These are phyloP conservation scores for Poeciliopsis presidionis DNA, from an alignment of 2,797 vertebrate species.

Conservation along the genomic window DNA sequence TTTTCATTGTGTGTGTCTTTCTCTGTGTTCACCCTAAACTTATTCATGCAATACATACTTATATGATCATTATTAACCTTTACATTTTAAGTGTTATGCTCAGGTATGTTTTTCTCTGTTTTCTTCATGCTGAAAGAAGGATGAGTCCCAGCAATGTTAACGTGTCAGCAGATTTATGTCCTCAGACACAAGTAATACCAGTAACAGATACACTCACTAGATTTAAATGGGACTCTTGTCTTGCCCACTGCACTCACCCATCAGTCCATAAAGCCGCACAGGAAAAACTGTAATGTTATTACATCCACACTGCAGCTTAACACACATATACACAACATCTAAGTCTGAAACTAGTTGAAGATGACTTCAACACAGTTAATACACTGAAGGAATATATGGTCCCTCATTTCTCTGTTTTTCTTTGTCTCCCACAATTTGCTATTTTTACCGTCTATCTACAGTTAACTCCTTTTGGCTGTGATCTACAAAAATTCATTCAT, in stretches of 20 bases:
- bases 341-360: conserved; percentile 83
- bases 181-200: conserved; percentile 8
- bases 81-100: neutral
- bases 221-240: conserved; percentile 91
- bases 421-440: conserved; percentile 22
- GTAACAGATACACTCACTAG: conserved; percentile 14
- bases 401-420: neutral
- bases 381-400: conserved; percentile 63
- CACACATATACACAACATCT: conserved; percentile 24
- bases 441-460: conserved; percentile 29
- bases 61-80: neutral
- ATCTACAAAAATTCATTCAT: conserved; percentile 49
- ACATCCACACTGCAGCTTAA: conserved; percentile 85
- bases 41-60: neutral
- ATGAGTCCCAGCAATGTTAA: neutral
- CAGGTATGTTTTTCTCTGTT: neutral
- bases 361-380: conserved; percentile 70
- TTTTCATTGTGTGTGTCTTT: neutral
- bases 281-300: conserved; percentile 90
- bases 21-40: neutral
- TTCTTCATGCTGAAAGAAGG: neutral
- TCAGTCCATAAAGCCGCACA: conserved; percentile 88
- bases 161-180: conserved; percentile 10
- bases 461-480: conserved; percentile 22
- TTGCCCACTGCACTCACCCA: conserved; percentile 88